phyloP scores from a whole-genome alignment of 1,140 invertebrate genomes.

The Drosophila cardini region DNA sequence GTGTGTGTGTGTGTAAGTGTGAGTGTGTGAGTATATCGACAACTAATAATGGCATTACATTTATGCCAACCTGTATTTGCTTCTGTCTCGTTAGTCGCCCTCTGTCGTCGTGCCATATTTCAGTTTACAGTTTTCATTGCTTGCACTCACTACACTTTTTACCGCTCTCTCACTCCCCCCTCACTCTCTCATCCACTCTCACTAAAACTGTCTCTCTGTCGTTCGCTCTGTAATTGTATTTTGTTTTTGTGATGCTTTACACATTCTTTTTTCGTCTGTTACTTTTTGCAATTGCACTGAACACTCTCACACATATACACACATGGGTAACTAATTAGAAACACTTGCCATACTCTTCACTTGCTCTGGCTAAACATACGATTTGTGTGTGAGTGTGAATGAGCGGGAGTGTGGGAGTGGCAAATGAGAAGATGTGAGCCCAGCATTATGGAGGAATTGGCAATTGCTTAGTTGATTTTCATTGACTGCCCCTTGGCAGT shows the following conservation, averaged over 20 bases:
- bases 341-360: conserved; percentile 50
- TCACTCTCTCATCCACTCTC: not conserved
- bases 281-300: conserved; percentile 44
- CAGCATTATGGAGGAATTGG: conserved; percentile 49
- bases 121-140: conserved; percentile 68
- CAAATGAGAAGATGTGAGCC: not conserved
- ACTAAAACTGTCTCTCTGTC: not conserved
- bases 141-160: conserved; percentile 13
- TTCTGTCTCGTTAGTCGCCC: conserved; percentile 50
- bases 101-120: conserved; percentile 64
- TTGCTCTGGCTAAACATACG: conserved; percentile 6
- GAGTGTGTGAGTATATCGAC: conserved; percentile 62
- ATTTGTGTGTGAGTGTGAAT: not conserved
- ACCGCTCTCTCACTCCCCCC: conserved; percentile 7
- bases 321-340: conserved; percentile 70
- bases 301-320: conserved; percentile 5
- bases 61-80: conserved; percentile 56
- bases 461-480: conserved; percentile 80
- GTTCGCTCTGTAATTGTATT: conserved; percentile 28
- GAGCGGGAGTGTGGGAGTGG: not conserved
- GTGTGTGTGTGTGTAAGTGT: conserved; percentile 12
- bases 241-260: conserved; percentile 20
- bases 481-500: conserved; percentile 67
- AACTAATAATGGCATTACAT: conserved; percentile 81
- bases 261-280: conserved; percentile 35